Conservation (phyloP, 1,140 invertebrate genomes). For the Diprion similis region DNA sequence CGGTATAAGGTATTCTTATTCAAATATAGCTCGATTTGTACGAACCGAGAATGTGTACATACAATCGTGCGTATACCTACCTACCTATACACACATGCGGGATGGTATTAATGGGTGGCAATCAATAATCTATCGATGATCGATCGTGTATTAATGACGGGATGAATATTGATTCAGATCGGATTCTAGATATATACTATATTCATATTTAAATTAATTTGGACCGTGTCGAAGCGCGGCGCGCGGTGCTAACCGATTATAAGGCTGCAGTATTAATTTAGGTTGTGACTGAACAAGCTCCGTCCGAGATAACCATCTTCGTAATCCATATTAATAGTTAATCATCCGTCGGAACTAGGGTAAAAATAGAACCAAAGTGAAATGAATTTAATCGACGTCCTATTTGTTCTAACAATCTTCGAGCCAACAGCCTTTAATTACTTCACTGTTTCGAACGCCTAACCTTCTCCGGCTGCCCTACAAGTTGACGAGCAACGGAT, state of each 20-base stretch:
- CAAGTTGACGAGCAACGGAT: too few relatives aligned
- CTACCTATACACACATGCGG: too few relatives aligned
- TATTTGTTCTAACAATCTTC: too few relatives aligned
- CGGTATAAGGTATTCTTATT: constrained; percentile 46
- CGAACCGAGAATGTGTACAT: constrained; percentile 21
- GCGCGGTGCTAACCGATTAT: background rate
- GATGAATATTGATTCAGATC: constrained; percentile 40
- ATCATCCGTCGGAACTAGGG: background rate
- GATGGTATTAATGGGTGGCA: constrained; percentile 24
- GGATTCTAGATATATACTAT: constrained; percentile 38
- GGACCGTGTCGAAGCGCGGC: background rate
- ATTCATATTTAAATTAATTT: constrained; percentile 15
- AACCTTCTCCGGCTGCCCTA: too few relatives aligned
- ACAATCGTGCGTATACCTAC: too few relatives aligned
- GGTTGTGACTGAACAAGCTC: background rate
- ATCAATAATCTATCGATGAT: constrained; percentile 45
- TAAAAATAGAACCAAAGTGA: too few relatives aligned
- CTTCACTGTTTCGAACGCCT: too few relatives aligned
- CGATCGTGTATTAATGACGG: constrained; percentile 50
- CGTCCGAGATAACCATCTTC: background rate
- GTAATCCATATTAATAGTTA: background rate
- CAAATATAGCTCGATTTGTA: constrained; percentile 38
- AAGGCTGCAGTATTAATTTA: background rate
- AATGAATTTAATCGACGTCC: too few relatives aligned
- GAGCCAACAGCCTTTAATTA: too few relatives aligned